phyloP scores from a whole-genome alignment of 2,113 vertebrate genomes.

The Spilogale gracilis region DNA sequence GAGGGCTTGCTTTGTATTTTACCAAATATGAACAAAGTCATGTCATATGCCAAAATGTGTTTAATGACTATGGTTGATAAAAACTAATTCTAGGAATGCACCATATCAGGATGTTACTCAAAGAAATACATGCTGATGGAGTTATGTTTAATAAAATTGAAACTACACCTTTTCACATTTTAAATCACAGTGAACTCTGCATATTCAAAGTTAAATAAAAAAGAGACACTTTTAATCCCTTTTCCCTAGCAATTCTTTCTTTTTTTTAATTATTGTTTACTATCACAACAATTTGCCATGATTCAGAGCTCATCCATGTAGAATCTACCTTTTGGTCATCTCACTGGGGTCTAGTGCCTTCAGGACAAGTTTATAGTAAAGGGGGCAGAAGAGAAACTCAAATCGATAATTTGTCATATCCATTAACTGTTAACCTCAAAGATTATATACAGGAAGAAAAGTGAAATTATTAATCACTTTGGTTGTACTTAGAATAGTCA shows the following conservation, averaged over 20 bases:
- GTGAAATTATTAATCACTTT: not conserved
- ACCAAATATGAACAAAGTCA: not conserved
- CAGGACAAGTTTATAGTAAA: not conserved
- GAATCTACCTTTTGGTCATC: not conserved
- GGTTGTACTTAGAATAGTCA: not conserved
- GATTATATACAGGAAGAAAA: not conserved
- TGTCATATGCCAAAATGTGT: not conserved
- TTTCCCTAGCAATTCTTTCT: not conserved
- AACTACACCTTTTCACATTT: conserved; percentile 30
- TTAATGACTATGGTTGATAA: not conserved
- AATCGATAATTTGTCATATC: not conserved
- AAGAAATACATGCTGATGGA: not conserved
- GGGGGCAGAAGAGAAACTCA: not conserved
- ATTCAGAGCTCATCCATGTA: not conserved
- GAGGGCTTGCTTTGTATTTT: not conserved
- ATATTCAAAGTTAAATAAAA: conserved; percentile 24
- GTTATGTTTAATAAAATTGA: not conserved
- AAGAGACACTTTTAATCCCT: not conserved
- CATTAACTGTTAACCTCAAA: not conserved
- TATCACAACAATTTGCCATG: not conserved
- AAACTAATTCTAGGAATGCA: conserved; percentile 13
- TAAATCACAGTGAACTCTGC: not conserved
- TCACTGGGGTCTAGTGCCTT: not conserved
- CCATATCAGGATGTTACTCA: not conserved
- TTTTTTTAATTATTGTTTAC: not conserved